These are phyloP conservation scores for Drosophila varians DNA, from an alignment of 1,140 invertebrate species.

Conservation along the genomic window DNA sequence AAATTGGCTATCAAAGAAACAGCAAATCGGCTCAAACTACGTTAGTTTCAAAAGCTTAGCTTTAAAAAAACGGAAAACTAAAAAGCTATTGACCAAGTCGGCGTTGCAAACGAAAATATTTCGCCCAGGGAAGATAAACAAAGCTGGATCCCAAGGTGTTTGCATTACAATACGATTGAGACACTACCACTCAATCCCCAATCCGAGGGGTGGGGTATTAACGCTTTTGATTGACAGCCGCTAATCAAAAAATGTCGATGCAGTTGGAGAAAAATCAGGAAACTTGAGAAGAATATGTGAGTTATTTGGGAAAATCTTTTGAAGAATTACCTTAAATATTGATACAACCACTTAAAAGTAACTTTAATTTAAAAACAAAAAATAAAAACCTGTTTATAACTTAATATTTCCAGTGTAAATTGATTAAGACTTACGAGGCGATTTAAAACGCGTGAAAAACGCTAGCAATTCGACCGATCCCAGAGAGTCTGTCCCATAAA, in stretches of 20 bases:
- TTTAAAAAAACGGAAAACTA: constrained; percentile 13
- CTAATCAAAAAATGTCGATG: constrained; percentile 31
- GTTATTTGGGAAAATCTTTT: too few species aligned
- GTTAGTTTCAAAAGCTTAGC: constrained; percentile 18
- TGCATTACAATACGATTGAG: constrained; percentile 59
- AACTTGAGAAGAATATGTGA: too few species aligned
- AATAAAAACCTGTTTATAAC: background rate
- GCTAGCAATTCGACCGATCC: constrained; percentile 5
- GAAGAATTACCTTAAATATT: too few species aligned
- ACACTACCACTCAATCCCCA: constrained; percentile 6
- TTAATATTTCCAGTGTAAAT: background rate
- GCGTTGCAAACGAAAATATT: constrained; percentile 58
- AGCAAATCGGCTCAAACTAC: constrained; percentile 19
- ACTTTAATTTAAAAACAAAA: too few species aligned
- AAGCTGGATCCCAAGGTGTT: constrained; percentile 52
- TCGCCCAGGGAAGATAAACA: constrained; percentile 40
- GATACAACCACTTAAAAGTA: too few species aligned
- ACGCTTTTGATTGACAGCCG: constrained; percentile 55
- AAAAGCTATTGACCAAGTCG: constrained; percentile 53
- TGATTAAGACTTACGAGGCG: constrained; percentile 46
- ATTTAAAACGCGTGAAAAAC: constrained; percentile 49
- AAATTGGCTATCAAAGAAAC: constrained; percentile 33
- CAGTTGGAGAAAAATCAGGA: background rate
- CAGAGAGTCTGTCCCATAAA: constrained; percentile 14
- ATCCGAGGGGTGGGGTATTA: constrained; percentile 17